Evolutionary conservation across 2,113 vertebrate genomes (phyloP).

Genomic region (Cebidichthys violaceus): DNA sequence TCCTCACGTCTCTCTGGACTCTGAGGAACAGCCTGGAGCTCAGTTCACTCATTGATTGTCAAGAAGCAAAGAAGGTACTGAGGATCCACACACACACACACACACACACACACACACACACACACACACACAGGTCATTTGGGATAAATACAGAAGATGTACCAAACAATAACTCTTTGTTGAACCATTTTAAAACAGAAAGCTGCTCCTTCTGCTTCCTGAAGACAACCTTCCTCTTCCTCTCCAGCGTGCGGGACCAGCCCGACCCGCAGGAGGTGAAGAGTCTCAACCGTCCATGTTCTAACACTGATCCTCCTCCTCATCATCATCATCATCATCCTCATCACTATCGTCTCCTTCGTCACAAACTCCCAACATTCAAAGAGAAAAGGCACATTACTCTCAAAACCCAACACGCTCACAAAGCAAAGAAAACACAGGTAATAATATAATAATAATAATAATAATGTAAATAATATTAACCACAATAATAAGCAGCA

Average conservation of each 20-base stretch:
- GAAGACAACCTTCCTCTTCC: slow-evolving; percentile 1
- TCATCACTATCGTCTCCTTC: neutral
- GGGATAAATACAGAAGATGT: slow-evolving; percentile 66
- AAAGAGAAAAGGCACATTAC: slow-evolving; percentile 74
- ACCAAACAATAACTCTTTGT: slow-evolving; percentile 57
- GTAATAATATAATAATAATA: slow-evolving; percentile 80
- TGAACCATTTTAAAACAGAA: slow-evolving; percentile 58
- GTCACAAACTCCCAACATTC: slow-evolving; percentile 74
- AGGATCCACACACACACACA: neutral
- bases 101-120: slow-evolving; percentile 31
- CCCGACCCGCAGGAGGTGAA: slow-evolving; percentile 85
- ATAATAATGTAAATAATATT: slow-evolving; percentile 80
- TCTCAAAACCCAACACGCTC: slow-evolving; percentile 82
- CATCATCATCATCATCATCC: slow-evolving; percentile 69
- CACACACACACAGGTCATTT: slow-evolving; percentile 53
- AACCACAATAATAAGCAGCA: slow-evolving; percentile 90
- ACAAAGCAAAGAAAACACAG: slow-evolving; percentile 71
- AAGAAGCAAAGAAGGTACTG: slow-evolving; percentile 50
- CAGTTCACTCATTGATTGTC: slow-evolving; percentile 80
- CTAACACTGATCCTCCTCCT: slow-evolving; percentile 85
- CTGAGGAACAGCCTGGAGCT: slow-evolving; percentile 40
- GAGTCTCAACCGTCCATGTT: slow-evolving; percentile 44
- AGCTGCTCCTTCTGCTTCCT: slow-evolving; percentile 29
- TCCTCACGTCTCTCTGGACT: slow-evolving; percentile 30
- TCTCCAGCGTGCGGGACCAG: slow-evolving; percentile 87